These are phyloP conservation scores for Embiotoca jacksoni DNA, from an alignment of 2,113 vertebrate genomes.

Conservation along the genomic window DNA sequence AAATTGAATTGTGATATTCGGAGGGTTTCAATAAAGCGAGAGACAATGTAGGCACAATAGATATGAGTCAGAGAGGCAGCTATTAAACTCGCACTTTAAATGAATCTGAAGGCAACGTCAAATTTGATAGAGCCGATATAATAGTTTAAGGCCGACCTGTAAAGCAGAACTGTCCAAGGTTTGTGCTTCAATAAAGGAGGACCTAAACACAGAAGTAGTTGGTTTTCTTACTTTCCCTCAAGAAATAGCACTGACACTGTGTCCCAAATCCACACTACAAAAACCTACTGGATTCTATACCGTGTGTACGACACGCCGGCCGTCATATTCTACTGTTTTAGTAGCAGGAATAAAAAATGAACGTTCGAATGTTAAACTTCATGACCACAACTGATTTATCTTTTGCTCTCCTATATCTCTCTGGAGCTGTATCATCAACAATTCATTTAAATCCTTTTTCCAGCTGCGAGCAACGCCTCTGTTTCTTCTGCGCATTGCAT, in stretches of 20 bases:
- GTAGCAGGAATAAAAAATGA: neutral
- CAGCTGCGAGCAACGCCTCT: neutral
- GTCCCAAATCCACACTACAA: neutral
- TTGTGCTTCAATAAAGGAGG: neutral
- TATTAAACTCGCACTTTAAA: neutral
- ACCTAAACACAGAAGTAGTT: neutral
- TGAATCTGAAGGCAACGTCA: neutral
- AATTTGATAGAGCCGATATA: neutral
- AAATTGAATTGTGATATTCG: neutral
- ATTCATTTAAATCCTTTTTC: neutral
- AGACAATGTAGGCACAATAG: neutral
- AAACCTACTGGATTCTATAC: neutral
- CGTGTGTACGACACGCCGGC: neutral
- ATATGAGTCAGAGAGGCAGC: neutral
- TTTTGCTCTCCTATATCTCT: neutral
- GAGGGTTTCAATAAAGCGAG: neutral
- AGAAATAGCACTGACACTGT: neutral
- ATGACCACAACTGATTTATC: no score
- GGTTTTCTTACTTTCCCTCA: neutral
- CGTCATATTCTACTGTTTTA: neutral
- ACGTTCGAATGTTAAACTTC: no score
- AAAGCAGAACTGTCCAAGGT: neutral
- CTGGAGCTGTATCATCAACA: neutral
- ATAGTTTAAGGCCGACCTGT: neutral
- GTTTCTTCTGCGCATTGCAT: neutral